Evolutionary conservation across 2,797 vertebrate species (phyloP).

Genomic region (Cyprinella venusta): DNA sequence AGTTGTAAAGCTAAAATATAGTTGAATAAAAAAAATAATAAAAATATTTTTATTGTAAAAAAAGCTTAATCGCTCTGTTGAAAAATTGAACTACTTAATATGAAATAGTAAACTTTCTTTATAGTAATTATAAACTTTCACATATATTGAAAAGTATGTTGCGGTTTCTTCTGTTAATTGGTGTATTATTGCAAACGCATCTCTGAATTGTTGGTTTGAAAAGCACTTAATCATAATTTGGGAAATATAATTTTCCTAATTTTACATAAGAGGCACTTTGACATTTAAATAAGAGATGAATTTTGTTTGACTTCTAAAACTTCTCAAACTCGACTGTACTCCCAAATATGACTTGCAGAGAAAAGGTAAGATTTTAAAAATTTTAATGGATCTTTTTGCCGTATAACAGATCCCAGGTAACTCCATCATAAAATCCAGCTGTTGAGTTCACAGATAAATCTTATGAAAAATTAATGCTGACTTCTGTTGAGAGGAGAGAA

Average conservation of each 20-base stretch:
- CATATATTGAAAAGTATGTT: neutral
- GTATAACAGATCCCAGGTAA: neutral
- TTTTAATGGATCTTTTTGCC: neutral
- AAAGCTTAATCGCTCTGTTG: neutral
- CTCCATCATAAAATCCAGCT: constrained; percentile 1
- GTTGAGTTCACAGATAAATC: constrained; percentile 24
- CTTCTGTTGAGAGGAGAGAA: constrained; percentile 9
- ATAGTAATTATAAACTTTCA: neutral
- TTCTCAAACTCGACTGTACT: neutral
- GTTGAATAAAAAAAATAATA: too few species aligned
- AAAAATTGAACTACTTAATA: neutral
- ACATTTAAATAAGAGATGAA: neutral
- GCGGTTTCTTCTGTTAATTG: neutral
- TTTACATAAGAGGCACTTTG: neutral
- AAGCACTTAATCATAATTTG: constrained; percentile 14
- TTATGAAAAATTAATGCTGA: constrained; percentile 14
- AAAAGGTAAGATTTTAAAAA: neutral
- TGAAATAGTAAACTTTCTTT: neutral
- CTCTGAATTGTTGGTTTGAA: neutral
- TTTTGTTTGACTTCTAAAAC: neutral
- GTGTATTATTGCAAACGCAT: neutral
- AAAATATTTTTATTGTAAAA: neutral
- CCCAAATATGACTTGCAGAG: neutral
- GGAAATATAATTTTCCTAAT: neutral
- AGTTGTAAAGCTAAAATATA: neutral